Base-by-base conservation (phyloP, 2,888 invertebrate species). In the Amphipoea oculea region DNA sequence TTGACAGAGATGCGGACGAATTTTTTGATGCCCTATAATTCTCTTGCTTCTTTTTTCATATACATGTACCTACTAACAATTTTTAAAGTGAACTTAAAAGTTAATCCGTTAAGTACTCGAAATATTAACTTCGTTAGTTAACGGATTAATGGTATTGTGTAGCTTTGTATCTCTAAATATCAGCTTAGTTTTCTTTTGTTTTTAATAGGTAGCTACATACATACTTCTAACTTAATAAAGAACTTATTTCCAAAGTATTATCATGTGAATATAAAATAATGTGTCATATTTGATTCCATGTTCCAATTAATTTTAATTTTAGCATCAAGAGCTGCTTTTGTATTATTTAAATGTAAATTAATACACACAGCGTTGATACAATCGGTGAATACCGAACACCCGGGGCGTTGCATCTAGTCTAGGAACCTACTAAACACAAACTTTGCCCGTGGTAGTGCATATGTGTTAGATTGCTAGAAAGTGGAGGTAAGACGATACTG, bases 401-500 rank as follows among this genome's bases (percentile, higher is more conserved):
- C 67, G 57, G 20, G 66, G 74, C 66, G 66, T 76, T 84, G 60
- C 66, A 70, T 54, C 57, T 78, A 78, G 72, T 60, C 66, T 62
- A 42, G n/a, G 40, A 42, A 42, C n/a, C 60, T 70, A 78, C 76
- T 82, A 74, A 86, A 86, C 71, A 75, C 78, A 70, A 84, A 86
- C 76, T 88, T 82, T 67, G 70, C 54, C 79, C 36, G 66, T 51
- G 48, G 77, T 54, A 73, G 78, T 78, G 70, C 70, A 76, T 86
- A 82, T 71, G 82, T 86, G 88, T 88, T 81, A 86, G 82, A 88
- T 86, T 86, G 73, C 79, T 76, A 74, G 85, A 82, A 84, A 85
- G 85, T 76, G 77, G 77, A 84, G 79, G 87, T 82, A 79, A 82
- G 81, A 79, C 79, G 78, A 76, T 80, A 78, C 82, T 51, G 57